A percentile compares a stretch with the other conserved stretches of the same genome.
Conservation (phyloP, 2,797 vertebrate species). For the Poeciliopsis turneri region DNA sequence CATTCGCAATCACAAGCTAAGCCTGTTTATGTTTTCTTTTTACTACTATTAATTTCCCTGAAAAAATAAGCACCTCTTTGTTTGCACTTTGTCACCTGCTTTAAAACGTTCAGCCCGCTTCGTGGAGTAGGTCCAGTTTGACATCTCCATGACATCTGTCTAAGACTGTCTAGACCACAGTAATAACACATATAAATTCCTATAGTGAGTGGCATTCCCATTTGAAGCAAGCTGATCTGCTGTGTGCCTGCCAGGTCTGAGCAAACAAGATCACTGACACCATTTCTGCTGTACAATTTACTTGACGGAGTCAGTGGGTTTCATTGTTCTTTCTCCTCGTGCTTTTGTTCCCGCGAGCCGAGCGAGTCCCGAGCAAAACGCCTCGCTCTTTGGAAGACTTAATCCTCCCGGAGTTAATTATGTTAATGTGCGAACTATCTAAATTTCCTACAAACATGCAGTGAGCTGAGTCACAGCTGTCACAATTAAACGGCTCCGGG, state of each 20-base stretch:
- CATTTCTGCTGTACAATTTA: conserved; percentile 51
- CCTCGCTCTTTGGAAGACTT: conserved; percentile 8
- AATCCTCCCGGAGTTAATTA: neutral
- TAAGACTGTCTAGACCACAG: conserved; percentile 72
- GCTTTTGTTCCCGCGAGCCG: conserved; percentile 20
- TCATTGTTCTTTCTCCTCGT: conserved; percentile 31
- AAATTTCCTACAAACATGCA: neutral
- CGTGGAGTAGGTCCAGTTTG: conserved; percentile 59
- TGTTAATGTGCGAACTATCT: neutral
- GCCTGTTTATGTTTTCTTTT: neutral
- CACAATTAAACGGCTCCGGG: conserved; percentile 46
- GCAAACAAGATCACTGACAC: conserved; percentile 65
- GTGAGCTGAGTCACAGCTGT: conserved; percentile 44
- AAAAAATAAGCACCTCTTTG: conserved; percentile 22
- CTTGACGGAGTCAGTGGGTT: conserved; percentile 41
- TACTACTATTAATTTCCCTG: conserved; percentile 7
- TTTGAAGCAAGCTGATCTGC: conserved; percentile 73
- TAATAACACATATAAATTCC: conserved; percentile 75
- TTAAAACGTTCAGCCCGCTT: conserved; percentile 37
- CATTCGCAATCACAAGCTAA: neutral
- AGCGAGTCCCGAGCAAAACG: conserved; percentile 2
- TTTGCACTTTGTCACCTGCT: conserved; percentile 38
- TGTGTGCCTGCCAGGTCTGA: conserved; percentile 51
- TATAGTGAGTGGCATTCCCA: conserved; percentile 74
- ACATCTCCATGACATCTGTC: conserved; percentile 68